A percentile compares a stretch with the other conserved stretches of the same genome.
Evolutionary conservation across 1,140 invertebrate species (phyloP).

Genomic region (Penaeus vannamei): DNA sequence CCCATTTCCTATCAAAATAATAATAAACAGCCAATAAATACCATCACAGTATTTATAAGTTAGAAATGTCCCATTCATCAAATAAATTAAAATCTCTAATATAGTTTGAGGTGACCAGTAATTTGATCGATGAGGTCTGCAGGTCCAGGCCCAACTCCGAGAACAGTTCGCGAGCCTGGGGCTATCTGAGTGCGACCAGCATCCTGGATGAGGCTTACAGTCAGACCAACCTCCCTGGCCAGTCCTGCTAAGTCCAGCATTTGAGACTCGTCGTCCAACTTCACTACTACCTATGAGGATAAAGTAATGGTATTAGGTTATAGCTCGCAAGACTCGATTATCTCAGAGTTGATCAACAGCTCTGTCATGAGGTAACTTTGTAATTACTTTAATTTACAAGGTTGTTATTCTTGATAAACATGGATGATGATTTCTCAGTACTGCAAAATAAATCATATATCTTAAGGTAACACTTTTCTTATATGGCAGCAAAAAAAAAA

Average conservation of each 20-base stretch:
- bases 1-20: too few species aligned
- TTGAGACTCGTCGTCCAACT: conserved; percentile 69
- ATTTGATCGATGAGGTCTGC: conserved; percentile 66
- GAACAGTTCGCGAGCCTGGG: conserved; percentile 74
- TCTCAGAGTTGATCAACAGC: too few species aligned
- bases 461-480: not conserved
- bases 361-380: too few species aligned
- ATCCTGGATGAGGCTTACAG: conserved; percentile 73
- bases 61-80: not conserved
- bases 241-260: conserved; percentile 69
- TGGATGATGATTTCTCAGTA: too few species aligned
- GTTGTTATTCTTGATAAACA: too few species aligned
- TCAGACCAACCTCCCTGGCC: conserved; percentile 71
- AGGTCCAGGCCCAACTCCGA: conserved; percentile 74
- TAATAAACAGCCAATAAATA: too few species aligned
- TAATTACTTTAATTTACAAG: too few species aligned
- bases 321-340: too few species aligned
- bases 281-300: conserved; percentile 73
- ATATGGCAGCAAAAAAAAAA: not conserved
- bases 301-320: too few species aligned
- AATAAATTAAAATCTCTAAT: conserved; percentile 66
- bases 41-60: not conserved
- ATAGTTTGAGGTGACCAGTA: conserved; percentile 69
- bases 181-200: conserved; percentile 76
- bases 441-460: too few species aligned